phyloP scores from a whole-genome alignment of 2,113 vertebrate species.

The Paedocypris sp. region DNA sequence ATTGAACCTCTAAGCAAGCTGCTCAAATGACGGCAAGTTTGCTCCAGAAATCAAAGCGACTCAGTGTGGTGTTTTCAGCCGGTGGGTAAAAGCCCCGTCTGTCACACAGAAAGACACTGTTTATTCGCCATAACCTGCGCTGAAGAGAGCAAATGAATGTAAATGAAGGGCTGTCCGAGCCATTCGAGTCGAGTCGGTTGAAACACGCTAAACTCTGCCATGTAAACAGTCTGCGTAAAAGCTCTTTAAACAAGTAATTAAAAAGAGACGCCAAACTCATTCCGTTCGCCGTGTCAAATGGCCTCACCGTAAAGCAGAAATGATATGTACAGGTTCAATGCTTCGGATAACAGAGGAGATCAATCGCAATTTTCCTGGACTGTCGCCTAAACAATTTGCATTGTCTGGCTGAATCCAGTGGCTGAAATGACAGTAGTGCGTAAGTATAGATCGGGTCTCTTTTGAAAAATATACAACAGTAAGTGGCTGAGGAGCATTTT shows the following conservation, averaged over 20 bases:
- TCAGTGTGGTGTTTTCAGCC: background rate
- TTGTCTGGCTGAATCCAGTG: conserved; percentile 14
- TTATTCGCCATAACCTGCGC: background rate
- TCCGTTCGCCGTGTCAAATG: background rate
- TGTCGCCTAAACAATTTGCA: background rate
- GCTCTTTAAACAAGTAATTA: background rate
- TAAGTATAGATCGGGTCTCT: background rate
- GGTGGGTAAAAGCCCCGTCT: conserved; percentile 1
- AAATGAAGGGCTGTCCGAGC: background rate
- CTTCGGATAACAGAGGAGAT: conserved; percentile 10
- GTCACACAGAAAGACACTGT: background rate
- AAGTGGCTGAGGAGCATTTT: background rate
- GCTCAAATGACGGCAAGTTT: conserved; percentile 16
- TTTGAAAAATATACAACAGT: background rate
- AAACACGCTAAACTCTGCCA: background rate
- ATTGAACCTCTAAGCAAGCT: conserved; percentile 15
- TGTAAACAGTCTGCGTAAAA: background rate
- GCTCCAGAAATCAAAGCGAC: conserved; percentile 8
- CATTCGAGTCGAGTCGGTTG: background rate
- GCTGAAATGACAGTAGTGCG: conserved; percentile 6
- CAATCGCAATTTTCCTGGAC: conserved; percentile 10
- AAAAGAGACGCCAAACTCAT: background rate
- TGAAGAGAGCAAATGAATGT: conserved; percentile 3
- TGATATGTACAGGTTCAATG: conserved; percentile 4
- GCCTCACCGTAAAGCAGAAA: background rate